Base-by-base conservation (phyloP, 2,888 invertebrate genomes). In the Cenopis cana region DNA sequence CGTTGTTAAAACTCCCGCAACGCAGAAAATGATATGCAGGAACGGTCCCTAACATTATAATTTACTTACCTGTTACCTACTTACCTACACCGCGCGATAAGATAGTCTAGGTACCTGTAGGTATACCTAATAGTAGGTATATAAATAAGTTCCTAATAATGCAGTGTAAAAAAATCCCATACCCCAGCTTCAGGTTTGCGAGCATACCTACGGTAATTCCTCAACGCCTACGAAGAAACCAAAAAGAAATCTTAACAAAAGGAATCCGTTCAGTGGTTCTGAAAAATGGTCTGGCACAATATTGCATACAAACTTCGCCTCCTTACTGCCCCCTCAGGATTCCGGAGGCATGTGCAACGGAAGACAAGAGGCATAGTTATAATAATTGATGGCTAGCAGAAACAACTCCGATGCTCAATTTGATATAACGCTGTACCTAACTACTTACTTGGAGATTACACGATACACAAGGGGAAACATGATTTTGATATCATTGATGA, bases 281-380 rank as follows among this genome's bases (percentile, higher is more conserved):
- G 69, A 64, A 62, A 64, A 64, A 69, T 69, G 50, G 49, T 62
- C 56, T 57, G 36, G 56, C 62, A 64, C 56, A 64, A 69, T 64
- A 64, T 69, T 62, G 49, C 56, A 55, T 69, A 69, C 56, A 62
- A 62, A 69, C 62, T 69, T 64, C 14, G 18, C 55, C 62, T 49
- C 11, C 62, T 62, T 62, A 62, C 38, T 50, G 59, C 59, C 24
- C 52, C 68, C 59, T 52, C 24, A 52, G 67, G 59, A 41, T 41
- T 55, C 55, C 20, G n/a, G 36, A 24, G 66, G 36, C 41, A 29
- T 38, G 57, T 67, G 67, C 57, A 57, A 49, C 59, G 29, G 20
- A 61, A 66, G 55, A 56, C 66, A 17, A 50, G 38, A 52, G 57
- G 52, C 62, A 62, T 62, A 64, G 62, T 64, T 64, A 20, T 52